Evolutionary conservation across 2,797 vertebrate genomes (phyloP).

Genomic region (Propithecus perrieri): DNA sequence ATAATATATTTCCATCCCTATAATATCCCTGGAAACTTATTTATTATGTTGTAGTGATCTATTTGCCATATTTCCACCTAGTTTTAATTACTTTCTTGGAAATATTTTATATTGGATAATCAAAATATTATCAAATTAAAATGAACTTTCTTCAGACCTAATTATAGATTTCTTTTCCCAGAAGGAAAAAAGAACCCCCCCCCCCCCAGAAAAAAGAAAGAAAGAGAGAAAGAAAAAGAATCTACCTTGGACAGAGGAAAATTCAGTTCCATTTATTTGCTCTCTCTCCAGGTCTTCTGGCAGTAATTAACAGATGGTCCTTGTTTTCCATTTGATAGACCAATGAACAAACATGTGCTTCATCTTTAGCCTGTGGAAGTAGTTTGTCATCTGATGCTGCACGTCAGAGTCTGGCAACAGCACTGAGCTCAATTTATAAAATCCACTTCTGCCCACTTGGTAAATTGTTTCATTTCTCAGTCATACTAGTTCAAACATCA

Average conservation of each 20-base stretch:
- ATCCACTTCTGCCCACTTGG: background rate
- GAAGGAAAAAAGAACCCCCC: background rate
- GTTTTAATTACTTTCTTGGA: slow-evolving; percentile 41
- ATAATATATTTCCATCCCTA: background rate
- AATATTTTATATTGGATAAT: slow-evolving; percentile 14
- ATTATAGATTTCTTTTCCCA: background rate
- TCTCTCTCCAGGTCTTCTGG: slow-evolving; percentile 15
- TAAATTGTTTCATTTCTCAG: slow-evolving; percentile 44
- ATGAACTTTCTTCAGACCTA: slow-evolving; percentile 25
- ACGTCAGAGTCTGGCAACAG: background rate
- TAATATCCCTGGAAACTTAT: background rate
- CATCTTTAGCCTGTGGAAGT: background rate
- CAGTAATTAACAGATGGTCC: slow-evolving; percentile 54
- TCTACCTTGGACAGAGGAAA: background rate
- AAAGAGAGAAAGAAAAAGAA: background rate
- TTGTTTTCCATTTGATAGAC: slow-evolving; percentile 15
- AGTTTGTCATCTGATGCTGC: slow-evolving; percentile 8
- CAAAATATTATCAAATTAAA: slow-evolving; percentile 41
- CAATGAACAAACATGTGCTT: slow-evolving; percentile 23
- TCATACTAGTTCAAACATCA: background rate
- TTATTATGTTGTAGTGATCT: background rate
- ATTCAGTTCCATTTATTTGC: slow-evolving; percentile 19
- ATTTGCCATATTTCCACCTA: background rate
- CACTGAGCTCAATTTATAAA: slow-evolving; percentile 35
- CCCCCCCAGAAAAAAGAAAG: background rate